Evolutionary conservation across 2,113 vertebrate species (phyloP).

Genomic region (Malaclemys terrapin): DNA sequence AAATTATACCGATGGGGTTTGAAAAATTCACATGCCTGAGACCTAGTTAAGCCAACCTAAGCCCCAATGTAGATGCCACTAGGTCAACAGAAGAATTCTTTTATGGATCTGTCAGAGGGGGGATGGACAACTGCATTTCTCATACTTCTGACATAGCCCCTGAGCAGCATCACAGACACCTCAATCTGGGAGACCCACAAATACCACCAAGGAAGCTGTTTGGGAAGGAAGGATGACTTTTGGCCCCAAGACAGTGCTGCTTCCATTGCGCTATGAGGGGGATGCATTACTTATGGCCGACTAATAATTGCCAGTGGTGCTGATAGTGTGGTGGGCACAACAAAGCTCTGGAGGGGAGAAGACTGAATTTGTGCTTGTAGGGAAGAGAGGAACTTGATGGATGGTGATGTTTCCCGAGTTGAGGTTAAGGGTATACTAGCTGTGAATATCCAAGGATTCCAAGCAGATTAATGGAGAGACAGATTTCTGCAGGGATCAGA

Average conservation of each 20-base stretch:
- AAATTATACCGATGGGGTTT: no score
- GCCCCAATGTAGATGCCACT: no score
- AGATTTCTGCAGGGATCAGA: background rate
- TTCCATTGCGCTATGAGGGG: background rate
- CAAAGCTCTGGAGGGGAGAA: background rate
- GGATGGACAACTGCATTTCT: background rate
- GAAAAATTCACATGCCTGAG: no score
- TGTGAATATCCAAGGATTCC: fast-evolving
- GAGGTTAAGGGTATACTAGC: background rate
- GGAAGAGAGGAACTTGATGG: background rate
- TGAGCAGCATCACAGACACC: background rate
- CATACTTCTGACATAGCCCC: background rate
- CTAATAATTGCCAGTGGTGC: background rate
- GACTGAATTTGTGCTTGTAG: background rate
- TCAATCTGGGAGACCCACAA: background rate
- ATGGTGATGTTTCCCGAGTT: fast-evolving
- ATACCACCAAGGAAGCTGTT: background rate
- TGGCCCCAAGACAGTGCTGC: background rate
- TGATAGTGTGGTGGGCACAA: background rate
- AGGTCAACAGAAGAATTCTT: no score
- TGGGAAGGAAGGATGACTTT: background rate
- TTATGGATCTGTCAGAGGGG: no score
- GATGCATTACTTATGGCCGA: background rate
- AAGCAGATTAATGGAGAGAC: background rate
- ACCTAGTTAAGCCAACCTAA: no score